Evolutionary conservation across 2,888 invertebrate species (phyloP), one percentile per base, ranked within the genome.

Genomic region (Periphyllus acericola): DNA sequence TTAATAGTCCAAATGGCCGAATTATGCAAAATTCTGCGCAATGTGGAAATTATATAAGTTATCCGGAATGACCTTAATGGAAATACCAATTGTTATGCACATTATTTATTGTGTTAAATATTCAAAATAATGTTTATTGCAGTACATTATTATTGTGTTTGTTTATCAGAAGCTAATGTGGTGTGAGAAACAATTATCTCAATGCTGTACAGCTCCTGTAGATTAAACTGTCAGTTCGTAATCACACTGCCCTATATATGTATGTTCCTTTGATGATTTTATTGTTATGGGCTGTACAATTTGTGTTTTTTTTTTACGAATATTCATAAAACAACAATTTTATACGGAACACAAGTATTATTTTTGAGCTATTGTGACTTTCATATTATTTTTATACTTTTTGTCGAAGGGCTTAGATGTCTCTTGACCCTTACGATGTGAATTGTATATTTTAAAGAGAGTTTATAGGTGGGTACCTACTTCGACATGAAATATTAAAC

Each of bases 41-140:
- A 40, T 29, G 84, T 66, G 75, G 66, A 66, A 76, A 29, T 32
- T 66, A 66, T 60, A 83, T 60, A 75, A 84, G 66, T 84, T 76
- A 66, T 84, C 66, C 66, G 25, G 14, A 76, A 76, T 32, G 84
- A 84, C 40, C 36, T 46, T 66, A 66, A 76, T 84, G 84, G 66
- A 46, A 76, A 66, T 76, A 76, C 76, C 84, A 32, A 84, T 84
- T 76, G 76, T 66, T 46, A 66, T 66, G 66, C 46, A 29, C 83
- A 17, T 76, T 76, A 76, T 84, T 83, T 76, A 66, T 66, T 17
- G 32, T 46, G 60, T 60, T 76, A 84, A 76, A 84, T 68, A 76
- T 84, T 76, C 84, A 29, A 76, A 84, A 46, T 46, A 46, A 84
- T 76, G 75, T 76, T 66, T 75, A 84, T 66, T 83, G 34, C 36